A percentile compares a stretch with the other conserved stretches of the same genome.
Evolutionary conservation across 1,140 invertebrate genomes (phyloP).

Genomic region (Drosophila elegans): DNA sequence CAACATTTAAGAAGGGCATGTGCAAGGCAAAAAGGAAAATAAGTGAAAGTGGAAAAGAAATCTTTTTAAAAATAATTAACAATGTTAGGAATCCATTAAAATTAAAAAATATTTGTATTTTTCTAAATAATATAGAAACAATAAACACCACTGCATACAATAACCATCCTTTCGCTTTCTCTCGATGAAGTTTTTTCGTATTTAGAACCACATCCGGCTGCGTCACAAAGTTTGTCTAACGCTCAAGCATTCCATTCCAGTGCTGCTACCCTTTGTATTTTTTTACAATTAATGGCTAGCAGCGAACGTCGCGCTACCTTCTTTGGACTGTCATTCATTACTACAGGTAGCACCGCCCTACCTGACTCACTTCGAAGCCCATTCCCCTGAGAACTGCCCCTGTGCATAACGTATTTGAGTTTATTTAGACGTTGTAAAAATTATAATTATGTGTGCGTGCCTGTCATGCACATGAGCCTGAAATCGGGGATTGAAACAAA

Average conservation of each 20-base stretch:
- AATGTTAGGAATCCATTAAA: too few relatives aligned
- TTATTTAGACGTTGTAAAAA: constrained; percentile 83
- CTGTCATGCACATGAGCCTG: constrained; percentile 48
- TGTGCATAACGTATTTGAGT: constrained; percentile 75
- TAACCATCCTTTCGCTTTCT: constrained; percentile 21
- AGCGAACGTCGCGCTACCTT: constrained; percentile 52
- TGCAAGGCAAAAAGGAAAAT: not conserved
- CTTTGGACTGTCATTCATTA: constrained; percentile 68
- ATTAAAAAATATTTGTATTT: not conserved
- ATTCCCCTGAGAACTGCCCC: constrained; percentile 32
- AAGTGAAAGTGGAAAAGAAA: not conserved
- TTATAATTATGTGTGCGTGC: constrained; percentile 81
- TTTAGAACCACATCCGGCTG: constrained; percentile 1
- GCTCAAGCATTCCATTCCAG: not conserved
- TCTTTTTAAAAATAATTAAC: not conserved
- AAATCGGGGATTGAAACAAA: constrained; percentile 39
- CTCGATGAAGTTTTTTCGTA: not conserved
- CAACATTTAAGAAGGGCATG: too few relatives aligned
- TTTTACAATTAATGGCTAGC: constrained; percentile 42
- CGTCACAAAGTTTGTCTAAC: constrained; percentile 17
- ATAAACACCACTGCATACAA: not conserved
- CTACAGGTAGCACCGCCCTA: constrained; percentile 47
- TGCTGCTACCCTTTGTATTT: constrained; percentile 25
- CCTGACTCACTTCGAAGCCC: constrained; percentile 2
- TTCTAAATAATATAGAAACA: too few relatives aligned